A percentile compares a stretch with the other conserved stretches of the same genome.
phyloP scores from a whole-genome alignment of 1,140 invertebrate genomes.

The Zaprionus nigranus region DNA sequence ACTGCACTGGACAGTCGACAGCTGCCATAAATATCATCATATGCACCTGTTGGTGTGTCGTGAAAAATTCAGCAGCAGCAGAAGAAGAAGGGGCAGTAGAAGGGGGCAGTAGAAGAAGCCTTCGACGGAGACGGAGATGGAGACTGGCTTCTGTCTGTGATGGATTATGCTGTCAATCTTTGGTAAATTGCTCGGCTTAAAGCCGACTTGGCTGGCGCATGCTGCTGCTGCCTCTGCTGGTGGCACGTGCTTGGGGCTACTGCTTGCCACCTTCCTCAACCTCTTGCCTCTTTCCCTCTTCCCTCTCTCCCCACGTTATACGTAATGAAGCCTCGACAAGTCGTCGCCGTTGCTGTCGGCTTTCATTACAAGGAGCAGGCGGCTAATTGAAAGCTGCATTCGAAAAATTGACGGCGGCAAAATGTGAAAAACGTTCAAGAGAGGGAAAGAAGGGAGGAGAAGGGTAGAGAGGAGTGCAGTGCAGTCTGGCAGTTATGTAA shows the following conservation, averaged over 20 bases:
- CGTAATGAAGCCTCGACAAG: conserved; percentile 57
- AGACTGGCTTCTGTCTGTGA: conserved; percentile 57
- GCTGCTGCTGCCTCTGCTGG: conserved; percentile 38
- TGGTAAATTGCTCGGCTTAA: conserved; percentile 79
- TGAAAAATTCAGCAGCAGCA: conserved; percentile 29
- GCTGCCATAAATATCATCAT: conserved; percentile 8
- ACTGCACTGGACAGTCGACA: background rate
- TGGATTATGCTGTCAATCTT: conserved; percentile 81
- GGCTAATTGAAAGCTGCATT: conserved; percentile 81
- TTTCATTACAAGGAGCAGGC: conserved; percentile 78
- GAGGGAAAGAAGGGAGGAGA: conserved; percentile 10
- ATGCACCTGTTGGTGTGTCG: conserved; percentile 44
- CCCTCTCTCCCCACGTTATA: background rate
- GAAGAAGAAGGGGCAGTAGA: background rate
- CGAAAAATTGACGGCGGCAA: conserved; percentile 61
- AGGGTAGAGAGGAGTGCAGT: conserved; percentile 7
- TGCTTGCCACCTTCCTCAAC: background rate
- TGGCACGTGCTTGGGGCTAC: conserved; percentile 65
- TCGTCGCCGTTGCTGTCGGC: conserved; percentile 65
- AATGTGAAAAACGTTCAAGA: conserved; percentile 55
- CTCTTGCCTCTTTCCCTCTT: background rate
- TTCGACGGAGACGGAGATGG: background rate
- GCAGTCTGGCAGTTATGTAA: conserved; percentile 67
- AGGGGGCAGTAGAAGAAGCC: background rate
- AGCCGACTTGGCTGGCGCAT: conserved; percentile 42